These are phyloP conservation scores for Oxygymnocypris stewartii DNA, from an alignment of 2,113 vertebrate species.

Conservation along the genomic window DNA sequence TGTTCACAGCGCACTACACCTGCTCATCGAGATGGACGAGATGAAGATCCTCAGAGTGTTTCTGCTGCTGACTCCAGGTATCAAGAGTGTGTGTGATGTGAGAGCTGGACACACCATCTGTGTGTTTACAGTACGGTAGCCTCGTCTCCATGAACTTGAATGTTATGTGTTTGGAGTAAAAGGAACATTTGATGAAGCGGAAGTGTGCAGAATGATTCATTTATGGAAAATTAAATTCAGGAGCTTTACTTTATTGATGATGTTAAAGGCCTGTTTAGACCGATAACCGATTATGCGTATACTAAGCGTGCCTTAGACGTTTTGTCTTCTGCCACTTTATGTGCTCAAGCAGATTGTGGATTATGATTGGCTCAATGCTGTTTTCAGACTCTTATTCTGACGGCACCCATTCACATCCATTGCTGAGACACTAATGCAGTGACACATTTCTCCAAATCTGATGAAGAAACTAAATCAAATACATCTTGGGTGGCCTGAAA, in stretches of 20 bases:
- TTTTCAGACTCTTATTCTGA: too few relatives aligned
- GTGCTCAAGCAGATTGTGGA: not conserved
- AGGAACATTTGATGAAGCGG: not conserved
- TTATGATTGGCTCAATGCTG: not conserved
- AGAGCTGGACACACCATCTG: not conserved
- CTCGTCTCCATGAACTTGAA: not conserved
- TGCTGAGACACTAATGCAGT: too few relatives aligned
- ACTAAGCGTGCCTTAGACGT: too few relatives aligned
- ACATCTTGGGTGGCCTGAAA: too few relatives aligned
- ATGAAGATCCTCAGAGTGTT: constrained; percentile 67
- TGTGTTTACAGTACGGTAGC: not conserved
- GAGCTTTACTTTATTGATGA: not conserved
- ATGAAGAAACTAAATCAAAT: too few relatives aligned
- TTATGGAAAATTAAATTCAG: not conserved
- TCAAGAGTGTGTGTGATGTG: constrained; percentile 55
- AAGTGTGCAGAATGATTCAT: not conserved
- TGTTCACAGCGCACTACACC: constrained; percentile 49
- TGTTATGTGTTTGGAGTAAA: not conserved
- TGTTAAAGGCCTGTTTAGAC: too few relatives aligned
- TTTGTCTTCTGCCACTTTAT: too few relatives aligned
- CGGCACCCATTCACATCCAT: too few relatives aligned
- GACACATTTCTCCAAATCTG: too few relatives aligned
- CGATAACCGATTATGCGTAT: too few relatives aligned
- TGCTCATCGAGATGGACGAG: constrained; percentile 78
- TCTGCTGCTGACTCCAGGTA: constrained; percentile 87